A percentile compares a stretch with the other conserved stretches of the same genome.
These are phyloP conservation scores for Synodontis membranacea DNA, from an alignment of 2,113 vertebrate species.

Conservation along the genomic window DNA sequence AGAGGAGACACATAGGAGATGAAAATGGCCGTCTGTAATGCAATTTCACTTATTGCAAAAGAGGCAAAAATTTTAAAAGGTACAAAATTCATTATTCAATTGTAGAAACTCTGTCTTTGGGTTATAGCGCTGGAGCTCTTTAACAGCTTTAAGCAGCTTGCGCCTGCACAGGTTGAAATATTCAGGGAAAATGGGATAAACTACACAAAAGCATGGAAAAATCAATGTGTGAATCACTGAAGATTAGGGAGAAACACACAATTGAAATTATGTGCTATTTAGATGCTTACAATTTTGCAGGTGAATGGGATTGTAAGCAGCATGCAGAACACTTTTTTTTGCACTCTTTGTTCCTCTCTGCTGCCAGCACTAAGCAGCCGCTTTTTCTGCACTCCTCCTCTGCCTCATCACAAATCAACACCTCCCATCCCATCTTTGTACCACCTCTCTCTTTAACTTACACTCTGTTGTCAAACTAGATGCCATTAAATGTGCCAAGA, in stretches of 20 bases:
- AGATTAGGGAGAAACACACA: slow-evolving; percentile 41
- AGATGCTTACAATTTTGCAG: slow-evolving; percentile 53
- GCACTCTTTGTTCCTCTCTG: slow-evolving; percentile 43
- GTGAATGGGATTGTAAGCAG: slow-evolving; percentile 48
- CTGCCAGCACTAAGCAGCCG: slow-evolving; percentile 5
- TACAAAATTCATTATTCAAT: slow-evolving; percentile 31
- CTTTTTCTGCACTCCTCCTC: slow-evolving; percentile 19
- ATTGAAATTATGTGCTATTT: slow-evolving; percentile 57
- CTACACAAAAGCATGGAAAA: slow-evolving; percentile 40
- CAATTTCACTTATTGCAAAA: slow-evolving; percentile 36
- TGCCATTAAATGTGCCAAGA: slow-evolving; percentile 1
- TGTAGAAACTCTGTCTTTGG: slow-evolving; percentile 27
- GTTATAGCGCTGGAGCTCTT: slow-evolving; percentile 33
- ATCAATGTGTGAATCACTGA: slow-evolving; percentile 47
- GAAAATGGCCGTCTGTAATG: slow-evolving; percentile 28
- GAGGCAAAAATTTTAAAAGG: background rate
- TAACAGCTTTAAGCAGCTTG: slow-evolving; percentile 34
- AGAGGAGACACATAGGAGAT: slow-evolving; percentile 31
- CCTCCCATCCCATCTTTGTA: background rate
- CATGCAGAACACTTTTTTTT: slow-evolving; percentile 34
- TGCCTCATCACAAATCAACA: slow-evolving; percentile 10
- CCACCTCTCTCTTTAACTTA: background rate
- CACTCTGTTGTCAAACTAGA: slow-evolving; percentile 9
- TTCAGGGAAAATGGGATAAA: slow-evolving; percentile 44
- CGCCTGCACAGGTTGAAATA: slow-evolving; percentile 43